phyloP scores from a whole-genome alignment of 2,797 vertebrate genomes.

The Lophius americanus region DNA sequence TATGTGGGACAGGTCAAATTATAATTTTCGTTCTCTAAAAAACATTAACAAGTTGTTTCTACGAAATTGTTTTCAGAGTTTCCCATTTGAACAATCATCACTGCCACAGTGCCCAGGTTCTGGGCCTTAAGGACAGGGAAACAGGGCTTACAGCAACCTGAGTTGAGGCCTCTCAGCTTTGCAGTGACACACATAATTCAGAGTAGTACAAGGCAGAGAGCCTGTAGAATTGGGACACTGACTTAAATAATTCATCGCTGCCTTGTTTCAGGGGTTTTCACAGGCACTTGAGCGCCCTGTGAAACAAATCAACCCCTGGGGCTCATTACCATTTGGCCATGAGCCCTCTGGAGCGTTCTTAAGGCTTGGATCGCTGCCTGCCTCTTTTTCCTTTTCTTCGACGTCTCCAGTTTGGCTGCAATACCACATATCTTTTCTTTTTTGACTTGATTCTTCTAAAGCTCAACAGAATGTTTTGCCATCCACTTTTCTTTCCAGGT shows the following conservation, averaged over 20 bases:
- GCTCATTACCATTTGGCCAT: slow-evolving; percentile 83
- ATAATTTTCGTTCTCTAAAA: slow-evolving; percentile 2
- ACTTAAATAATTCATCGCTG: slow-evolving; percentile 79
- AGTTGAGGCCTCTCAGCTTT: slow-evolving; percentile 43
- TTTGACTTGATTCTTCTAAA: slow-evolving; percentile 64
- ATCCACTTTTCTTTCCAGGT: slow-evolving; percentile 40
- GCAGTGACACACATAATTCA: slow-evolving; percentile 46
- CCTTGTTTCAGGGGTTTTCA: slow-evolving; percentile 81
- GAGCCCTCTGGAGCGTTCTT: slow-evolving; percentile 78
- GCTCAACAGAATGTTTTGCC: slow-evolving; percentile 62
- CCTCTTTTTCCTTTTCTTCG: slow-evolving; percentile 69
- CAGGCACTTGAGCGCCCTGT: slow-evolving; percentile 78
- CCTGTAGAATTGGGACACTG: slow-evolving; percentile 65
- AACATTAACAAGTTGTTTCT: background rate
- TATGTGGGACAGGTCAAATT: background rate
- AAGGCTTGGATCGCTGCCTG: slow-evolving; percentile 76
- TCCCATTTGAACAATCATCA: background rate
- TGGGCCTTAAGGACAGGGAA: slow-evolving; percentile 20
- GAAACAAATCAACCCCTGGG: slow-evolving; percentile 82
- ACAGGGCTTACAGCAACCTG: slow-evolving; percentile 31
- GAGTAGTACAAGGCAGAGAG: slow-evolving; percentile 50
- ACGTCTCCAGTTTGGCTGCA: slow-evolving; percentile 73
- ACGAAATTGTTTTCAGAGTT: slow-evolving; percentile 2
- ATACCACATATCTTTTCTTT: slow-evolving; percentile 62
- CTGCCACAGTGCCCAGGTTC: no score